A percentile compares a stretch with the other conserved stretches of the same genome.
phyloP scores from a whole-genome alignment of 64 coral and sea anemone genomes.

The Hydrozoanthus tunicans region DNA sequence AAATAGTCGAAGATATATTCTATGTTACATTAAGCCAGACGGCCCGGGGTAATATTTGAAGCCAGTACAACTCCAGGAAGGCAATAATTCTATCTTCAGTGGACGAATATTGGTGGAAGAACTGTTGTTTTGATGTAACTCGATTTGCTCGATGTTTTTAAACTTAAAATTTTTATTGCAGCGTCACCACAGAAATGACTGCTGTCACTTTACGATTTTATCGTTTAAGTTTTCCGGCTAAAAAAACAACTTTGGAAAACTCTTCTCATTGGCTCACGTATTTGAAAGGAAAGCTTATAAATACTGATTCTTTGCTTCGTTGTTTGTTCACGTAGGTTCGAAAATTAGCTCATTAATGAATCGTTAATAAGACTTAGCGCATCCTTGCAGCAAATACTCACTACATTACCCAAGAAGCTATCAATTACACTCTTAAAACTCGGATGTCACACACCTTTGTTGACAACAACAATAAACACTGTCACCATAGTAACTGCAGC shows the following conservation, averaged over 20 bases:
- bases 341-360: constrained; percentile 24
- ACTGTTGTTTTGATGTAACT: neutral
- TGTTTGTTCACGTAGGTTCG: constrained; percentile 29
- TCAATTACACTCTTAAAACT: neutral
- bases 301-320: neutral
- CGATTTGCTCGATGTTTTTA: neutral
- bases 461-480: constrained; percentile 6
- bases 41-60: constrained; percentile 44
- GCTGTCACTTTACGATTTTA: no score
- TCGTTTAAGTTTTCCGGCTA: neutral
- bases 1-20: constrained; percentile 12
- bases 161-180: neutral
- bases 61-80: neutral
- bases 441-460: constrained; percentile 50
- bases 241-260: neutral
- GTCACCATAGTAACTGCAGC: constrained; percentile 2
- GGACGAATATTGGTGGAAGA: constrained; percentile 1
- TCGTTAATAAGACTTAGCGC: constrained; percentile 11
- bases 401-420: neutral
- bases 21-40: constrained; percentile 1
- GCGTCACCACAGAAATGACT: no score
- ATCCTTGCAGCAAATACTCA: constrained; percentile 30
- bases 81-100: neutral
- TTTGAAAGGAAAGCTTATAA: constrained; percentile 45
- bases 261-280: neutral